Conservation (phyloP, 2,888 invertebrate genomes). For the Melieria crassipennis region DNA sequence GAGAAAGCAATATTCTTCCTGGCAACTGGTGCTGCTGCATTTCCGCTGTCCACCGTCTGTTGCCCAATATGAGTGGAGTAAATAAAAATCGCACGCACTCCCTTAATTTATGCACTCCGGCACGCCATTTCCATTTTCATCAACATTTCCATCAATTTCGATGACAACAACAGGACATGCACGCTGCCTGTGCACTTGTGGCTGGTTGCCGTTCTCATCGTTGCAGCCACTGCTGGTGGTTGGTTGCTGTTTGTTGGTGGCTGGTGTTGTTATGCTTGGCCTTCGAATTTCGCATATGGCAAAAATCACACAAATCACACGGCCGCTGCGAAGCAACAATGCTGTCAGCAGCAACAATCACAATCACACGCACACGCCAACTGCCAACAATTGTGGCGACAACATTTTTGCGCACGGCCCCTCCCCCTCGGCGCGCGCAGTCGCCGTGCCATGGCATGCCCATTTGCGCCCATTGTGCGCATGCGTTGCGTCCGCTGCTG, state of each 20-base stretch:
- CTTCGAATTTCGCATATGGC: slow-evolving; percentile 4
- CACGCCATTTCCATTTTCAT: too few species aligned
- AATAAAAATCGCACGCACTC: too few species aligned
- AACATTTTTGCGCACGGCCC: too few species aligned
- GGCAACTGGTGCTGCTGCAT: too few species aligned
- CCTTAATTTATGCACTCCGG: too few species aligned
- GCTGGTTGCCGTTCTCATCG: background rate
- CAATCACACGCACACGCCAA: background rate
- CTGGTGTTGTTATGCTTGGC: slow-evolving; percentile 12
- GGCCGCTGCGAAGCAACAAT: background rate
- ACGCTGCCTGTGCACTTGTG: background rate
- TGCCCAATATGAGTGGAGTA: too few species aligned
- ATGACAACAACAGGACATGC: slow-evolving; percentile 1
- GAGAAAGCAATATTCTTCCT: too few species aligned
- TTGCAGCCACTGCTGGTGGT: slow-evolving; percentile 6
- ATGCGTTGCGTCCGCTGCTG: background rate
- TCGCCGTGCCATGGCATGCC: background rate
- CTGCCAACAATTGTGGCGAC: slow-evolving; percentile 7
- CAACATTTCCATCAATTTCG: too few species aligned
- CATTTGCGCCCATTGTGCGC: background rate
- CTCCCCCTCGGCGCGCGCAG: too few species aligned
- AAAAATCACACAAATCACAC: background rate
- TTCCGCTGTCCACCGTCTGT: too few species aligned
- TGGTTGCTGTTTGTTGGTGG: slow-evolving; percentile 15
- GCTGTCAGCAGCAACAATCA: slow-evolving; percentile 6